A percentile compares a stretch with the other conserved stretches of the same genome.
Conservation (phyloP, 2,113 vertebrate species). For the Oncorhynchus nerka region DNA sequence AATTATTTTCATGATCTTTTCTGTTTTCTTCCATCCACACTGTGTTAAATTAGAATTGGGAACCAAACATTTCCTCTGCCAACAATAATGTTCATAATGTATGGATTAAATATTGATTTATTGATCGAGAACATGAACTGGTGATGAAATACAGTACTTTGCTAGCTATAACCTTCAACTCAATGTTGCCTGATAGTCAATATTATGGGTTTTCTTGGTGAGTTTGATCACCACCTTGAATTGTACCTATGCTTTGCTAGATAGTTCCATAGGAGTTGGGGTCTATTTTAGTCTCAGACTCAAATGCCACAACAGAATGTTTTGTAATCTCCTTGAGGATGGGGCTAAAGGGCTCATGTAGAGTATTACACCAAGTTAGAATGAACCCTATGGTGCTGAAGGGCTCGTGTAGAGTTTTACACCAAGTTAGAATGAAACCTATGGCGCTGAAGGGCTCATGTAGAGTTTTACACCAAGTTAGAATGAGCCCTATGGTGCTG, state of each 20-base stretch:
- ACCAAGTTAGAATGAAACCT: neutral
- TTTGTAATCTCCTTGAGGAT: slow-evolving; percentile 17
- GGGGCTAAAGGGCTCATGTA: neutral
- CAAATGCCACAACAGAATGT: slow-evolving; percentile 24
- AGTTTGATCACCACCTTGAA: neutral
- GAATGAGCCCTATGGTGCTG: neutral
- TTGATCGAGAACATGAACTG: no score
- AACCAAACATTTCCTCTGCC: neutral
- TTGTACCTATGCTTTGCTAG: neutral
- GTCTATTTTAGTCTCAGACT: slow-evolving; percentile 40
- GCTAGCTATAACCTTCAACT: neutral
- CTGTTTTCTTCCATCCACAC: neutral
- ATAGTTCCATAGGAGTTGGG: slow-evolving; percentile 8
- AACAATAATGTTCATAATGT: neutral
- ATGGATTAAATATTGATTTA: no score
- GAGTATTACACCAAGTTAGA: neutral
- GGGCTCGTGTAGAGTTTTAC: neutral
- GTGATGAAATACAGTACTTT: no score
- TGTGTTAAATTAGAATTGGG: neutral
- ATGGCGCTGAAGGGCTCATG: neutral
- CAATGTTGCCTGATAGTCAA: neutral
- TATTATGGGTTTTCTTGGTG: neutral
- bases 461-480: neutral
- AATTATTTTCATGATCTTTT: neutral
- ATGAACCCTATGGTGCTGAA: neutral